Percentiles rank a stretch among this genome's conserved stretches.
Conservation (phyloP, 2,888 invertebrate genomes). For the Synanthedon myopaeformis region DNA sequence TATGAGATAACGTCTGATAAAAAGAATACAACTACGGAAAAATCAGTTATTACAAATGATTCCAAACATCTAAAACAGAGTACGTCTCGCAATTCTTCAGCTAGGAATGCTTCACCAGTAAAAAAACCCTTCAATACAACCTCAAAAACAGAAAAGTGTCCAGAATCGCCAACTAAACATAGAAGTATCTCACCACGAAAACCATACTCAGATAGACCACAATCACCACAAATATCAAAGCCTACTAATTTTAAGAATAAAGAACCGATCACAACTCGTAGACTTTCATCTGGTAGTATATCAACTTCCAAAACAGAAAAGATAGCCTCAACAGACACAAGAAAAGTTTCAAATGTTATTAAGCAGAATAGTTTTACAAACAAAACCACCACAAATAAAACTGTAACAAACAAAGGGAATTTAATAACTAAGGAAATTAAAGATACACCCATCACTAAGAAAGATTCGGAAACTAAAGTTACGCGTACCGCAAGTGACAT, state of each 20-base stretch:
- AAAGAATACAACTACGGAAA: slow-evolving; percentile 7
- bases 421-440: slow-evolving; percentile 15
- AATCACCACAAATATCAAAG: slow-evolving; percentile 47
- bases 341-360: slow-evolving; percentile 28
- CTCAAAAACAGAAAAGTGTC: slow-evolving; percentile 22
- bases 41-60: slow-evolving; percentile 10
- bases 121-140: slow-evolving; percentile 29
- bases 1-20: slow-evolving; percentile 9
- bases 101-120: slow-evolving; percentile 43
- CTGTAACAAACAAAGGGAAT: slow-evolving; percentile 27
- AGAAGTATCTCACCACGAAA: slow-evolving; percentile 55
- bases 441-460: slow-evolving; percentile 44
- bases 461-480: slow-evolving; percentile 52
- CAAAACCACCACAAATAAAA: slow-evolving; percentile 22
- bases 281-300: slow-evolving; percentile 29
- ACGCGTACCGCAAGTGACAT: slow-evolving; percentile 70
- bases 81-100: slow-evolving; percentile 26
- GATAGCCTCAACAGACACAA: slow-evolving; percentile 26
- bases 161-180: slow-evolving; percentile 30
- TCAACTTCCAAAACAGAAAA: slow-evolving; percentile 40
- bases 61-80: slow-evolving; percentile 15
- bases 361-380: slow-evolving; percentile 39
- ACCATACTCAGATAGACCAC: slow-evolving; percentile 35
- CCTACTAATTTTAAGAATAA: slow-evolving; percentile 36
- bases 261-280: slow-evolving; percentile 33